Base-by-base conservation (phyloP, 2,888 invertebrate genomes). In the Theodoxus fluviatilis region DNA sequence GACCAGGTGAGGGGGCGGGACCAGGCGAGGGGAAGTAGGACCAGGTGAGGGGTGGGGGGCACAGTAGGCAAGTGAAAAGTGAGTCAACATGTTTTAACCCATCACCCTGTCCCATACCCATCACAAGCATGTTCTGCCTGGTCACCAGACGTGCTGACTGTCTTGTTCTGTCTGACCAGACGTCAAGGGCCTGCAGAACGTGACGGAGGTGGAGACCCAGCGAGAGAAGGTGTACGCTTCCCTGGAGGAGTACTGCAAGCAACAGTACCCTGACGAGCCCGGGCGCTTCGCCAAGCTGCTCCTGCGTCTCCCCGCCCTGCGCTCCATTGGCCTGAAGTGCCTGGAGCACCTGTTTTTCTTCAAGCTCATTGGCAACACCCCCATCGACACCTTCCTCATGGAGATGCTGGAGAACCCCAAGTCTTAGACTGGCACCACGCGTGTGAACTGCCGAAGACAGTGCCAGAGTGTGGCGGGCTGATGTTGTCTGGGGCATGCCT, bases 201-300 rank as follows among this genome's bases (percentile, higher is more conserved):
- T 83, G 1, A 80, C 79, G 35, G 84, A 86, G 70, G 84, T 86
- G 22, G 85, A 87, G 69, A 79, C 92, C 69, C 90, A 98, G 68
- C 91, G 99, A 75, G 97, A 98, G 89, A 97, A 96, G 89, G 95
- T 91, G 3, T 99, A 97, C 87, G 93, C 94, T 4, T 94, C 96
- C 68, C 90, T 99, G 80, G 98, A 99, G 88, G 96, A 98, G 84
- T 97, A 99, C 89, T 94, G 94, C 75, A 92, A 94, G 74, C 91
- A 92, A 43, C 91, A 92, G 76, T 94, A 95, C 89, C 93, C 95
- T 37, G 92, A 93, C 35, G 98, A 98, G 84, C 94, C 95, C 52
- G 96, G 96, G 4, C 90, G 99, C 64, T 98, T 99, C 88, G 98
- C 98, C 47, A 95, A 98, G 86, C 90, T 99, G 15, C 90, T 98